Evolutionary conservation across 2,797 vertebrate genomes (phyloP).

Genomic region (Gobionotothen gibberifrons): DNA sequence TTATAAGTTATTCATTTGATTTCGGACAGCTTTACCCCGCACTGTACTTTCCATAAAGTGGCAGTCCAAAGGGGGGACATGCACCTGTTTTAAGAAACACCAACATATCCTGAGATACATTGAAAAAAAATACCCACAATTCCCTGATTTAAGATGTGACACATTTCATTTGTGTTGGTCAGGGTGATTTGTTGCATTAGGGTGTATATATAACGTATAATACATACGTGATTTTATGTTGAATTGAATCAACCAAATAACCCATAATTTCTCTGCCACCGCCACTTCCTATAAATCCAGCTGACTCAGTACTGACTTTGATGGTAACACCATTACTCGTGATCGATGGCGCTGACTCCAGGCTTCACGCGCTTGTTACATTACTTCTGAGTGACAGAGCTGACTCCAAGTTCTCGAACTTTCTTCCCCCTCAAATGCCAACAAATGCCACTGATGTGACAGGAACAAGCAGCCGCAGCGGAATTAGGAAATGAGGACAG

Average conservation of each 20-base stretch:
- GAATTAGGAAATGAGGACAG: conserved; percentile 13
- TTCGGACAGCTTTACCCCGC: too few relatives aligned
- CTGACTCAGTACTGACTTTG: conserved; percentile 34
- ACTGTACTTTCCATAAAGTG: too few relatives aligned
- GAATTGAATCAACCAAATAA: conserved; percentile 13
- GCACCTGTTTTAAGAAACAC: too few relatives aligned
- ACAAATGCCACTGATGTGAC: conserved; percentile 29
- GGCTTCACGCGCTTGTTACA: conserved; percentile 15
- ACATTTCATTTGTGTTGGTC: too few relatives aligned
- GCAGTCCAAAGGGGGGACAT: too few relatives aligned
- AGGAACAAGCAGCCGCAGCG: conserved; percentile 21
- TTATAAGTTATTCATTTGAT: too few relatives aligned
- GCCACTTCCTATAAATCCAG: conserved; percentile 7
- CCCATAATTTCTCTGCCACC: conserved; percentile 30
- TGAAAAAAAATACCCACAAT: too few relatives aligned
- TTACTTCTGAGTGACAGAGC: conserved; percentile 41
- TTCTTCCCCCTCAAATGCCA: conserved; percentile 22
- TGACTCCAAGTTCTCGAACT: conserved; percentile 27
- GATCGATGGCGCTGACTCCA: conserved; percentile 46
- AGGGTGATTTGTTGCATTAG: not conserved
- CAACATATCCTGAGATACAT: too few relatives aligned
- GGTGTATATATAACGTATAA: not conserved
- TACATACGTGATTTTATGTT: not conserved
- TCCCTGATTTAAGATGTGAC: not conserved
- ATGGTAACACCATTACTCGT: conserved; percentile 24